A percentile compares a stretch with the other conserved stretches of the same genome.
These are phyloP conservation scores for Eupristina koningsbergeri DNA, from an alignment of 1,140 invertebrate species.

Conservation along the genomic window DNA sequence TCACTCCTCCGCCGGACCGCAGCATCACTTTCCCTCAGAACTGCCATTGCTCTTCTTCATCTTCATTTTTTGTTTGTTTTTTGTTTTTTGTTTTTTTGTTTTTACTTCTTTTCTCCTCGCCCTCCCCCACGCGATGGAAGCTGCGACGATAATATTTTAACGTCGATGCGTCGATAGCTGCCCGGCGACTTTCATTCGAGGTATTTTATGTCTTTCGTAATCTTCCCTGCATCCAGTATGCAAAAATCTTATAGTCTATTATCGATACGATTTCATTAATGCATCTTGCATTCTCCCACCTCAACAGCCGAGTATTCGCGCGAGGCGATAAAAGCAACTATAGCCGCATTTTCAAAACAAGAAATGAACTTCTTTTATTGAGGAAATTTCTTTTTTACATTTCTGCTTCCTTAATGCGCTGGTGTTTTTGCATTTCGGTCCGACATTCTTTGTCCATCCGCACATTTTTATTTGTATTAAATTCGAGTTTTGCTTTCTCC, in stretches of 20 bases:
- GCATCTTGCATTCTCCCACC: not conserved
- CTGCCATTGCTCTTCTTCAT: not conserved
- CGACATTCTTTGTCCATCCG: not conserved
- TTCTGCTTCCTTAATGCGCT: not conserved
- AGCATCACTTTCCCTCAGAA: not conserved
- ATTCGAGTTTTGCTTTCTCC: not conserved
- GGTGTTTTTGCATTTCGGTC: not conserved
- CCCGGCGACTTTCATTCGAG: not conserved
- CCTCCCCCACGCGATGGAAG: no score
- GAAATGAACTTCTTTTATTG: not conserved
- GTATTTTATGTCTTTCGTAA: not conserved
- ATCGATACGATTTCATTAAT: not conserved
- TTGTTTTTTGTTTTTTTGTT: no score
- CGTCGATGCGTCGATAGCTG: no score
- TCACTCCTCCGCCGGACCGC: no score
- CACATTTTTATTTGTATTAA: not conserved
- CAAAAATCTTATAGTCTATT: not conserved
- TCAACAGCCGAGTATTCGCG: not conserved
- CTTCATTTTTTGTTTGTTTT: no score
- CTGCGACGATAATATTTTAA: not conserved
- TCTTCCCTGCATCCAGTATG: not conserved
- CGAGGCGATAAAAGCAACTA: not conserved
- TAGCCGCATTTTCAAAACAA: not conserved
- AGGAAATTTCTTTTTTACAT: not conserved
- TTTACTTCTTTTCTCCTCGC: no score